Evolutionary conservation across 2,797 vertebrate species (phyloP), one percentile per base, ranked within the genome.

Genomic region (Fistularia commersonii): DNA sequence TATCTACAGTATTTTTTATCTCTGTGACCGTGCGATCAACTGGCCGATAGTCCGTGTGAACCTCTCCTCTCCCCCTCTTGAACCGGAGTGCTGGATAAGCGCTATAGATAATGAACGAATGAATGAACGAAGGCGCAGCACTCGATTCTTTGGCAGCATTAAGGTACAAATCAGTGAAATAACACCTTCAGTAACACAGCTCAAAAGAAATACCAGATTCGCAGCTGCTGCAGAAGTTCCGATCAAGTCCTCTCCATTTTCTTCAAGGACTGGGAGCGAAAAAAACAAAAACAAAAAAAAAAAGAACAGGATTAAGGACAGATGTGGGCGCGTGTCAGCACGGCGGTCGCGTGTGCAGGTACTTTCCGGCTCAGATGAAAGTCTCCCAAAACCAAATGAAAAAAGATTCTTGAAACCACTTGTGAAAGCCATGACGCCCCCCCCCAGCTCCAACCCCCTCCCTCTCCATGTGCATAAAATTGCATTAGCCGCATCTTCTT

Each of bases 361-460:
- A 78, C 23, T 89, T 90, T 82, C 90, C 80, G 45, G 81, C 80
- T 66, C 72, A 82, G 74, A 90, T 86, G 68, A 88, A 80, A 67
- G 87, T 87, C 68, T 80, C 82, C 81, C 80, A 86, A 81, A 86
- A 70, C 82, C 83, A 81, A 91, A 90, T 75, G 90, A 84, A 91
- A 84, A 83, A 64, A 87, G 74, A 76, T 90, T 89, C 64, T 85
- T 76, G 60, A 87, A 88, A 83, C 74, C 76, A 12, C 75, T 79
- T 81, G 82, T 62, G 77, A 84, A 84, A 82, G n/a, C 88, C 61
- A 63, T 85, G 79, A 90, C n/a, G n/a, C n/a, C n/a, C 85, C 89
- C 83, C 86, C 74, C 86, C 72, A 64, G 81, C n/a, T n/a, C n/a
- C n/a, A n/a, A n/a, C n/a, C n/a, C n/a, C n/a, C n/a, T n/a, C n/a